Conservation (phyloP, 2,797 vertebrate species). For the Pipistrellus nathusii region DNA sequence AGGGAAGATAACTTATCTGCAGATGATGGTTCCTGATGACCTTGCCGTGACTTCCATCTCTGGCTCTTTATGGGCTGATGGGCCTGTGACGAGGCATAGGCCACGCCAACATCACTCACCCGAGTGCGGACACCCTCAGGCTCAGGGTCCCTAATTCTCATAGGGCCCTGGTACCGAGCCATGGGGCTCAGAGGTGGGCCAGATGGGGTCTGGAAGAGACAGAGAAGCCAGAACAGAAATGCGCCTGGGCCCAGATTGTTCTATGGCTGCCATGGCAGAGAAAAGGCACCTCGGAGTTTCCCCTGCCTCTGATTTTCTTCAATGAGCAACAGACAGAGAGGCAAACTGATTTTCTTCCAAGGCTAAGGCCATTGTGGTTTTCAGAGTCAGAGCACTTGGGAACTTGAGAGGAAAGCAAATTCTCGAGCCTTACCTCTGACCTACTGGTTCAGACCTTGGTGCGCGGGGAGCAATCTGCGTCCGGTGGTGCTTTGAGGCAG, state of each 20-base stretch:
- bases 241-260: not conserved
- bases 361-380: not conserved
- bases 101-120: not conserved
- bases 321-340: not conserved
- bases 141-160: not conserved
- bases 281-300: not conserved
- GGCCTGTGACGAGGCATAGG: not conserved
- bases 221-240: not conserved
- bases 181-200: not conserved
- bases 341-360: not conserved
- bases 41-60: not conserved
- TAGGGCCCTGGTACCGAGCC: not conserved
- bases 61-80: not conserved
- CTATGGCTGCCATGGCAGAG: not conserved
- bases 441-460: not conserved
- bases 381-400: not conserved
- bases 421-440: not conserved
- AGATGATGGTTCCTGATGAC: not conserved
- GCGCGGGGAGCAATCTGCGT: not conserved
- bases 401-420: not conserved
- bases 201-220: not conserved
- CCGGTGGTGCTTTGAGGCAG: not conserved
- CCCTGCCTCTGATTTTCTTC: not conserved
- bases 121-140: not conserved
- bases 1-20: not conserved